Percentiles rank a stretch among this genome's conserved stretches.
These are phyloP conservation scores for Lithobius niger DNA, from an alignment of 1,140 invertebrate species.

Conservation along the genomic window DNA sequence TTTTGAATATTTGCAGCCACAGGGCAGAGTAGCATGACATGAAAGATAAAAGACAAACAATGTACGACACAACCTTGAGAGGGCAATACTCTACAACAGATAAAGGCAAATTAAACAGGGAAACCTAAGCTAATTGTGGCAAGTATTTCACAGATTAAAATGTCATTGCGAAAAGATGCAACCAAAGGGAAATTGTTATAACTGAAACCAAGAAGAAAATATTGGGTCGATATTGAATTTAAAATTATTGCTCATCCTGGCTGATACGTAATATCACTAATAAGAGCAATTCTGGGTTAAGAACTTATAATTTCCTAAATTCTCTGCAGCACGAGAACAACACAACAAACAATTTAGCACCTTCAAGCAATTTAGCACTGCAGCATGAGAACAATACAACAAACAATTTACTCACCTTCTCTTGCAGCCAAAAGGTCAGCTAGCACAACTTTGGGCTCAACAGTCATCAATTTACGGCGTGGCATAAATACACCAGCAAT, in stretches of 20 bases:
- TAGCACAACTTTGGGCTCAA: constrained; percentile 47
- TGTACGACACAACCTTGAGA: no score
- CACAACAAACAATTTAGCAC: constrained; percentile 32
- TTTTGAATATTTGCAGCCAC: no score
- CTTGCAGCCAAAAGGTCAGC: constrained; percentile 65
- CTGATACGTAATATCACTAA: constrained; percentile 73
- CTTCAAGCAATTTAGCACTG: not conserved
- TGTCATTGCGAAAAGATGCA: no score
- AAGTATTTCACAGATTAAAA: no score
- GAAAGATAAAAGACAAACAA: no score
- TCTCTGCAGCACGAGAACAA: constrained; percentile 75
- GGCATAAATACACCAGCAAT: constrained; percentile 54
- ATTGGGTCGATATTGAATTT: not conserved
- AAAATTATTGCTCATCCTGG: constrained; percentile 23
- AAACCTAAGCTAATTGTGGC: no score
- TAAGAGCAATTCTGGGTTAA: constrained; percentile 63
- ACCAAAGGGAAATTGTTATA: no score
- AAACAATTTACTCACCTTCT: constrained; percentile 36
- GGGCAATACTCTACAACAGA: no score
- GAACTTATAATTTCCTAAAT: constrained; percentile 61
- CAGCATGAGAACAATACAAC: not conserved
- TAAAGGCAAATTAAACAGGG: no score
- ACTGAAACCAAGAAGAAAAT: no score
- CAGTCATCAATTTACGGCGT: constrained; percentile 46
- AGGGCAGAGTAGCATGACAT: no score